Base-by-base conservation (phyloP, 2,797 vertebrate genomes). In the Gephyroberyx darwinii region DNA sequence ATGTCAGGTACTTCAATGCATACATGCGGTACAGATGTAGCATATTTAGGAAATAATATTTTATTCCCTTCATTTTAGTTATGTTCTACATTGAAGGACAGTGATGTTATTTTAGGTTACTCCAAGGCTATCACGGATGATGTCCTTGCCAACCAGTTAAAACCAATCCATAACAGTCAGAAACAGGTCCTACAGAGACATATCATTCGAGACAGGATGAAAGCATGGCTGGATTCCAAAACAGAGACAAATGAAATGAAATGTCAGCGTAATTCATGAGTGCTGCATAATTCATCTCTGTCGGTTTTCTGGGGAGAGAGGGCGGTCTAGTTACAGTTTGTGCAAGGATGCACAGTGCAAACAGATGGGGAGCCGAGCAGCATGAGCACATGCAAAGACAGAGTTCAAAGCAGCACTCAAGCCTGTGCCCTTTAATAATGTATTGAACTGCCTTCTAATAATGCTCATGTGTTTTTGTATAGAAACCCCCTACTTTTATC, bases 241-340 rank as follows among this genome's bases (percentile, higher is more conserved):
- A 31, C 31, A 79, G 45, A 74, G 45, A 54, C 70, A 65, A 84
- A 75, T 81, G 48, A 80, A 76, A 70, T 54, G 50, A 80, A 82
- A 84, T 74, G 65, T 77, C 79, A 81, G 69, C 6, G 22, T 76
- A 74, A 86, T 76, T 84, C 80, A 77, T 59, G 75, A 69, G 20
- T 26, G 61, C 54, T 88, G 80, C 84, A 88, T 88, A 86, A 91
- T 88, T 88, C 81, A 91, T 87, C 52, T 53, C 60, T 74, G 71
- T 69, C 2, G 1, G 48, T 74, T 71, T 77, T 62, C 59, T 17
- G 31, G 12, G 55, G 70, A 65, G 48, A 13, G 8, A 79, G 48
- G 78, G 45, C 66, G 58, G 74, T 76, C 82, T 66, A 37, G 63
- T 78, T 70, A 51, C 73, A 77, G 30, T 76, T 69, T 86, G 78